Evolutionary conservation across 2,113 vertebrate genomes (phyloP).

Genomic region (Phylloscopus whistleri): DNA sequence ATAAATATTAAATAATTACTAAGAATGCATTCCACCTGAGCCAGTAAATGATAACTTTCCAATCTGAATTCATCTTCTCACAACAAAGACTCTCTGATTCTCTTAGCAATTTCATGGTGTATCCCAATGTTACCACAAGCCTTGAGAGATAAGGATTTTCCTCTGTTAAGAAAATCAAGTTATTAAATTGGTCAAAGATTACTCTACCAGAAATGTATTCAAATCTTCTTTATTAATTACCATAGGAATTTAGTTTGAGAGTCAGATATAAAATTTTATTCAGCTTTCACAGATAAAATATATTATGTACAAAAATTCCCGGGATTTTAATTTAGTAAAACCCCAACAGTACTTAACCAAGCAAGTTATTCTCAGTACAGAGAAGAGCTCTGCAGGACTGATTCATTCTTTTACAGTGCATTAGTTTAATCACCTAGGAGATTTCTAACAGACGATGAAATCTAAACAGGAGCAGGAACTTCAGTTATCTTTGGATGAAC

Average conservation of each 20-base stretch:
- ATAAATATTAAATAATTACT: slow-evolving; percentile 18
- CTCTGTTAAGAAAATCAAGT: slow-evolving; percentile 64
- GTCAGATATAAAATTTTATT: slow-evolving; percentile 6
- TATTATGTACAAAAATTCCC: slow-evolving; percentile 14
- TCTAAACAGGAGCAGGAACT: slow-evolving; percentile 53
- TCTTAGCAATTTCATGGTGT: slow-evolving; percentile 37
- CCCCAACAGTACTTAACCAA: slow-evolving; percentile 35
- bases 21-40: background rate
- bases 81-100: slow-evolving; percentile 1
- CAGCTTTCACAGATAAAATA: slow-evolving; percentile 51
- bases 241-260: slow-evolving; percentile 58
- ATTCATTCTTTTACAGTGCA: slow-evolving; percentile 62
- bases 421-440: slow-evolving; percentile 68
- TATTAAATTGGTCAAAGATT: slow-evolving; percentile 65
- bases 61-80: slow-evolving; percentile 6
- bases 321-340: slow-evolving; percentile 57
- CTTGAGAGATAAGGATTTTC: slow-evolving; percentile 60
- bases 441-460: slow-evolving; percentile 64
- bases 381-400: slow-evolving; percentile 34
- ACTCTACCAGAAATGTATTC: slow-evolving; percentile 54
- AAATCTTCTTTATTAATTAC: slow-evolving; percentile 63
- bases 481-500: slow-evolving; percentile 59
- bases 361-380: slow-evolving; percentile 40
- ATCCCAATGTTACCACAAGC: slow-evolving; percentile 27
- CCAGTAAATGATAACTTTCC: slow-evolving; percentile 6